phyloP scores from a whole-genome alignment of 2,888 invertebrate genomes.

The Tetheella fluctuosa region DNA sequence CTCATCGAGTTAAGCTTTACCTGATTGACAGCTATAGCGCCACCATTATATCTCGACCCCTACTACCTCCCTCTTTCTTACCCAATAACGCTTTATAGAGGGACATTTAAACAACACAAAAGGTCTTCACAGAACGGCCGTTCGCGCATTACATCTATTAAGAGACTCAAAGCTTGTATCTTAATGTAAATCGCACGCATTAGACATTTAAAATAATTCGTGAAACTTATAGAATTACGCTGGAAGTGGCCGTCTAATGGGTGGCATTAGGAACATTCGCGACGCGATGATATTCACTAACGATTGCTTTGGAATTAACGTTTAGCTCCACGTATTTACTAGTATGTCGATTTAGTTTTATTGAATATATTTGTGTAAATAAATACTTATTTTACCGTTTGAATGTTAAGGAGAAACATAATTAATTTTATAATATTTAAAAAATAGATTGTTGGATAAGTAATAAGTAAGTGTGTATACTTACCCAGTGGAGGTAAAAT shows the following conservation, averaged over 20 bases:
- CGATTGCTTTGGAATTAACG: not conserved
- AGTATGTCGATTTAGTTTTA: slow-evolving; percentile 5
- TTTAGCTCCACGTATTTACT: slow-evolving; percentile 5
- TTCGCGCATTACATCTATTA: slow-evolving; percentile 69
- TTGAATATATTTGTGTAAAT: not conserved
- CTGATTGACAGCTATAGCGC: slow-evolving; percentile 73
- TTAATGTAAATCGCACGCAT: slow-evolving; percentile 69
- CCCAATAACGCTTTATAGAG: slow-evolving; percentile 20
- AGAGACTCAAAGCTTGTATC: slow-evolving; percentile 62
- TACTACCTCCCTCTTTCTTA: slow-evolving; percentile 20
- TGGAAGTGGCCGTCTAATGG: slow-evolving; percentile 43
- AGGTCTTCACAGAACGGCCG: slow-evolving; percentile 49
- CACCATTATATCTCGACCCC: slow-evolving; percentile 53
- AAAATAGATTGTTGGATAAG: too few relatives aligned
- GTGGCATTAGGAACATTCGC: slow-evolving; percentile 49
- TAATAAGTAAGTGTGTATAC: too few relatives aligned
- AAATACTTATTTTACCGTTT: not conserved
- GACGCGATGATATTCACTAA: slow-evolving; percentile 14
- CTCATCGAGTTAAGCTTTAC: slow-evolving; percentile 55
- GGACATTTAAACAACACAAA: slow-evolving; percentile 24
- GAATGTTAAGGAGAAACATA: not conserved
- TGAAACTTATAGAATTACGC: slow-evolving; percentile 70
- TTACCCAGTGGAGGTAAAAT: too few relatives aligned
- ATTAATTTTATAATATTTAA: too few relatives aligned
- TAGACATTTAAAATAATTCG: slow-evolving; percentile 75